A percentile compares a stretch with the other conserved stretches of the same genome.
phyloP scores from a whole-genome alignment of 2,113 vertebrate species.

The Nannobrachium achirus region DNA sequence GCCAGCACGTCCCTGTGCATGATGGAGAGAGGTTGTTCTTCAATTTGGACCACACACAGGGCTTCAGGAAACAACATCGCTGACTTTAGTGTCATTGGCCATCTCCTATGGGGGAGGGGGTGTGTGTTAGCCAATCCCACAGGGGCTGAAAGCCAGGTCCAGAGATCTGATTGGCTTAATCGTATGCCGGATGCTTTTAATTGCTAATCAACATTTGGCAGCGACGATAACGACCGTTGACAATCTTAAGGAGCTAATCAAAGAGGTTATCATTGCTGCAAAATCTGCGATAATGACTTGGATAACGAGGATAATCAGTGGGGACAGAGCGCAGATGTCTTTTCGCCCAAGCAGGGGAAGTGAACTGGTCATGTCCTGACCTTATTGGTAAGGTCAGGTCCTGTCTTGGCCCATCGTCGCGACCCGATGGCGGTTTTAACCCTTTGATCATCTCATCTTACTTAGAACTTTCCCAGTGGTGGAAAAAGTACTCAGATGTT shows the following conservation, averaged over 20 bases:
- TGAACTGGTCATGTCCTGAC: neutral
- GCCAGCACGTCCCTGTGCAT: too few relatives aligned
- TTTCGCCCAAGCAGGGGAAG: neutral
- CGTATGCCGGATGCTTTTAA: conserved; percentile 44
- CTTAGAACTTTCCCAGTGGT: too few relatives aligned
- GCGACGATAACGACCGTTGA: conserved; percentile 33
- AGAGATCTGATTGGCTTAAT: conserved; percentile 50
- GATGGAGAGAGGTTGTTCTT: conserved; percentile 36
- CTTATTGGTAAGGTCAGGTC: conserved; percentile 1
- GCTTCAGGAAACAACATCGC: conserved; percentile 24
- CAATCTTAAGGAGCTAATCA: conserved; percentile 48
- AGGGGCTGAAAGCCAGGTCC: conserved; percentile 20
- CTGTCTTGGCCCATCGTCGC: neutral
- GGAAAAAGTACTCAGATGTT: too few relatives aligned
- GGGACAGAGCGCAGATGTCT: conserved; percentile 21
- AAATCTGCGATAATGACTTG: conserved; percentile 49
- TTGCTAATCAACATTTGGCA: conserved; percentile 51
- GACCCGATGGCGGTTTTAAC: too few relatives aligned
- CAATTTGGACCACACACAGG: conserved; percentile 18
- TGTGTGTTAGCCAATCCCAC: conserved; percentile 23
- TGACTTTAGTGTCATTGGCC: conserved; percentile 39
- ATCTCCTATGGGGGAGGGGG: conserved; percentile 2
- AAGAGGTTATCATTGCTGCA: conserved; percentile 33
- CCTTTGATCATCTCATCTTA: too few relatives aligned
- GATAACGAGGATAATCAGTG: conserved; percentile 54